A percentile compares a stretch with the other conserved stretches of the same genome.
Conservation (phyloP, 2,888 invertebrate species). For the Drosophila gaucha region DNA sequence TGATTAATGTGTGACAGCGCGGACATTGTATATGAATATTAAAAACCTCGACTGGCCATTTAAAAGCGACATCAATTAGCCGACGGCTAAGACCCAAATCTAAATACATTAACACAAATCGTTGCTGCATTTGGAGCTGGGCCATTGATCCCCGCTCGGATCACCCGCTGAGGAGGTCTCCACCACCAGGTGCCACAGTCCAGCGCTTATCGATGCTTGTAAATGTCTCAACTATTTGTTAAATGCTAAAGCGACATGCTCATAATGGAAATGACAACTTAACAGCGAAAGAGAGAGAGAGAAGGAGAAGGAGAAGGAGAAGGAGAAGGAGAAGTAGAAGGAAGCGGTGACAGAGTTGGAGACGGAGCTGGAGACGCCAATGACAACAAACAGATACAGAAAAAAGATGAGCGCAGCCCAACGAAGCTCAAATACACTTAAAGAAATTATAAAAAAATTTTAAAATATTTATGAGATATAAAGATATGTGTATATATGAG, state of each 20-base stretch:
- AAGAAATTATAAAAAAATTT: not conserved
- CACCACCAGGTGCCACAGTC: constrained; percentile 2
- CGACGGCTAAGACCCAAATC: constrained; percentile 45
- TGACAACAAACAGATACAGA: not conserved
- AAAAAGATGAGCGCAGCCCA: not conserved
- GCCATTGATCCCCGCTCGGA: constrained; percentile 15
- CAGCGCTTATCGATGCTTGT: constrained; percentile 78
- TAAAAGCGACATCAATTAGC: constrained; percentile 74
- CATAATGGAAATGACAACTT: constrained; percentile 83
- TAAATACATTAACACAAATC: constrained; percentile 74
- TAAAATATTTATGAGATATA: not conserved
- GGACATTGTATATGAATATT: constrained; percentile 78
- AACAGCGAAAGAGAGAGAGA: constrained; percentile 54
- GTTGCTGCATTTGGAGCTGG: constrained; percentile 39
- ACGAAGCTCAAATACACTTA: constrained; percentile 12
- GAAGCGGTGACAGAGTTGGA: not conserved
- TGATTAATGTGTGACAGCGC: constrained; percentile 72
- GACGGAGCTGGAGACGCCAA: not conserved
- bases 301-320: constrained; percentile 1
- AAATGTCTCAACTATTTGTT: constrained; percentile 84
- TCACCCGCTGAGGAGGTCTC: not conserved
- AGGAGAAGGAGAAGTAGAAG: not conserved
- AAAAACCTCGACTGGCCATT: constrained; percentile 63
- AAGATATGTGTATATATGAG: not conserved
- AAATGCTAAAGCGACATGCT: constrained; percentile 82